Evolutionary conservation across 1,140 invertebrate genomes (phyloP).

Genomic region (Calosoma granatense): DNA sequence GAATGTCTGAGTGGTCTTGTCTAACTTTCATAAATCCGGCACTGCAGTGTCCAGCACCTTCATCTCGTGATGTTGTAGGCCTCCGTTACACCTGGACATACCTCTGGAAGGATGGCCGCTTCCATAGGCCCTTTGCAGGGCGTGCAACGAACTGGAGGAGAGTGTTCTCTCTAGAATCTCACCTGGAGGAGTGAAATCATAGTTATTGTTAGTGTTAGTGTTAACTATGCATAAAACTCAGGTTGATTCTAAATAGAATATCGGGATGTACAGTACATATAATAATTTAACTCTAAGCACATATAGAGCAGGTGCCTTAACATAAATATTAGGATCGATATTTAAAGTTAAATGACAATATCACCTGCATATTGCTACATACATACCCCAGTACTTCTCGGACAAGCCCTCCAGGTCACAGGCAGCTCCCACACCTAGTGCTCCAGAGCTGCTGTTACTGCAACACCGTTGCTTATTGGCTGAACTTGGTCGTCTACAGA

Average conservation of each 20-base stretch:
- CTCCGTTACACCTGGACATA: neutral
- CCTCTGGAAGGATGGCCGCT: neutral
- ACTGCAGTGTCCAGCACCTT: slow-evolving; percentile 23
- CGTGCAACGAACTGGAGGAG: slow-evolving; percentile 55
- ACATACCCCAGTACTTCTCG: slow-evolving; percentile 60
- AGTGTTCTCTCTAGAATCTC: slow-evolving; percentile 62
- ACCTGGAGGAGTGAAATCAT: neutral
- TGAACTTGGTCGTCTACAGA: slow-evolving; percentile 22
- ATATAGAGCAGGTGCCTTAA: no score
- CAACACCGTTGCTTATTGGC: slow-evolving; percentile 20
- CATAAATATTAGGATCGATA: no score
- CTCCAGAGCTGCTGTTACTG: slow-evolving; percentile 21
- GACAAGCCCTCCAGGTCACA: slow-evolving; percentile 56
- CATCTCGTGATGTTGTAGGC: slow-evolving; percentile 22
- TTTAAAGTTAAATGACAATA: no score
- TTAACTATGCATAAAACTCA: no score
- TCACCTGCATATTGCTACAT: no score
- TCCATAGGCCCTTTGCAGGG: slow-evolving; percentile 38
- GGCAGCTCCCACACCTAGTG: slow-evolving; percentile 22
- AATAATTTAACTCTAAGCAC: no score
- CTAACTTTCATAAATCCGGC: slow-evolving; percentile 33
- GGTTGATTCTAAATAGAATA: no score
- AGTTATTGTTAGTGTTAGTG: no score
- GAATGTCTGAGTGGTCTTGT: slow-evolving; percentile 33
- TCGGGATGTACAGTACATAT: no score